Conservation (phyloP, 2,888 invertebrate genomes). For the Drosophila austrosaltans region DNA sequence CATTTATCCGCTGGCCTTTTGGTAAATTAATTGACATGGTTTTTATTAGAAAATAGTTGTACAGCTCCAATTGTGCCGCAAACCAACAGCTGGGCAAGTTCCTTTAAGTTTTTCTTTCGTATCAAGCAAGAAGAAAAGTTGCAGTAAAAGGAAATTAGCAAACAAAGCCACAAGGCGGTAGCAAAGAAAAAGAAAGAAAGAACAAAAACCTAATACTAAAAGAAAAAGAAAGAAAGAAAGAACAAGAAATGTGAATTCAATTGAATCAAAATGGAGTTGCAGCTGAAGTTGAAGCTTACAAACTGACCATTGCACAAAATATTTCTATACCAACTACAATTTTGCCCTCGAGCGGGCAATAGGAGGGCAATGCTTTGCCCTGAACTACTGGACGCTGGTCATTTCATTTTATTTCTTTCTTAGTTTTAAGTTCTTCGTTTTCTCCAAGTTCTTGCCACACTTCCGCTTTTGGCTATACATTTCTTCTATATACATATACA, state of each 20-base stretch:
- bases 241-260: slow-evolving; percentile 45
- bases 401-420: slow-evolving; percentile 5
- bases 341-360: background rate
- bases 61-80: slow-evolving; percentile 24
- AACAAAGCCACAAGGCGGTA: slow-evolving; percentile 55
- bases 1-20: slow-evolving; percentile 33
- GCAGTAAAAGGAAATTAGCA: slow-evolving; percentile 53
- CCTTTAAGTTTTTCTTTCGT: slow-evolving; percentile 1
- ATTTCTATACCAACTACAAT: slow-evolving; percentile 7
- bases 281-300: background rate
- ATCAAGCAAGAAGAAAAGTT: slow-evolving; percentile 43
- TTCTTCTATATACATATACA: slow-evolving; percentile 21
- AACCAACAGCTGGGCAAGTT: slow-evolving; percentile 16
- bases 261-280: slow-evolving; percentile 34
- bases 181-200: slow-evolving; percentile 14
- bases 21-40: slow-evolving; percentile 59
- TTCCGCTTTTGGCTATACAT: slow-evolving; percentile 17
- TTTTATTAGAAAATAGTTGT: slow-evolving; percentile 60
- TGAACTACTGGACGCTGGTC: background rate
- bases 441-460: slow-evolving; percentile 10
- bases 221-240: background rate
- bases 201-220: background rate
- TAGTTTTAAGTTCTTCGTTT: slow-evolving; percentile 4
- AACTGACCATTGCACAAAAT: slow-evolving; percentile 10
- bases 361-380: too few relatives aligned